Evolutionary conservation across 2,797 vertebrate species (phyloP).

Genomic region (Smutsia temminckii): DNA sequence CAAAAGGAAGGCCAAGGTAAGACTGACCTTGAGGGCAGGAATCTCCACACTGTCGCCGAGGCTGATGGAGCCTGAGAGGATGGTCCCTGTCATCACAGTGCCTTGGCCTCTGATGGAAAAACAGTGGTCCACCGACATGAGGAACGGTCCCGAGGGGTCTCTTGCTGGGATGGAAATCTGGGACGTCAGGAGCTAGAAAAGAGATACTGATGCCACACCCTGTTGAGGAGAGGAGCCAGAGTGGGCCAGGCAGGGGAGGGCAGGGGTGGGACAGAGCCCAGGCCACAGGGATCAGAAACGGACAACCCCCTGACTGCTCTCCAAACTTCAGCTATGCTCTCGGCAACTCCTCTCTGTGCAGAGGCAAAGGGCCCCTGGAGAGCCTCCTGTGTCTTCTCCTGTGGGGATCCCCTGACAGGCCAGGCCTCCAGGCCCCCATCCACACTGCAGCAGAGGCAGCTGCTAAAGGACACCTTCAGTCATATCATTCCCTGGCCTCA

Average conservation of each 20-base stretch:
- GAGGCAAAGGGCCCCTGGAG: neutral
- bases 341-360: neutral
- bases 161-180: constrained; percentile 94
- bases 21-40: constrained; percentile 94
- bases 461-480: neutral
- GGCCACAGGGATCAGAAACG: neutral
- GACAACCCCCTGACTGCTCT: neutral
- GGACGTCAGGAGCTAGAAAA: constrained; percentile 92
- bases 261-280: neutral
- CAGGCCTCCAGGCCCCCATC: neutral
- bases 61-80: constrained; percentile 95
- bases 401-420: neutral
- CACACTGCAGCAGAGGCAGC: neutral
- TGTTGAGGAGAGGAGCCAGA: neutral
- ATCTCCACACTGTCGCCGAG: constrained; percentile 97
- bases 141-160: constrained; percentile 92
- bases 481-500: neutral
- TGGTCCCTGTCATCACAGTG: constrained; percentile 98
- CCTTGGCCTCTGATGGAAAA: constrained; percentile 99
- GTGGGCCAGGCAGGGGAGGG: neutral
- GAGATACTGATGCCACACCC: constrained; percentile 63
- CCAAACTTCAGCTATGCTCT: neutral
- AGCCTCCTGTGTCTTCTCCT: neutral
- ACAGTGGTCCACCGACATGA: constrained; percentile 99
- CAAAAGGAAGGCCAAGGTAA: neutral